phyloP scores from a whole-genome alignment of 1,140 invertebrate species.

The Piezodorus guildinii region DNA sequence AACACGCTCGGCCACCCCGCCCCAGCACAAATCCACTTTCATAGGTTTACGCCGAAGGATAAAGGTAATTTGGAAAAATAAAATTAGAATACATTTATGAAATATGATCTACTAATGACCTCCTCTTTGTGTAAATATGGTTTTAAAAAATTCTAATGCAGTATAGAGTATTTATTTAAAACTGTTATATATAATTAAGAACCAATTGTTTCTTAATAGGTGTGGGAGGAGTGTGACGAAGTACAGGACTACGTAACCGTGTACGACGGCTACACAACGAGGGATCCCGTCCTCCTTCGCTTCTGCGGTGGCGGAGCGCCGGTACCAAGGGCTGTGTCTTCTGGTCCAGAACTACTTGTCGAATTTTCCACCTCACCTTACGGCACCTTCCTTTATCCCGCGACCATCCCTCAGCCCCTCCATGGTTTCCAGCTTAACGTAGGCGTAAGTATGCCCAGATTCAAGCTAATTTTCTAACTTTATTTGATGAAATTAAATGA shows the following conservation, averaged over 20 bases:
- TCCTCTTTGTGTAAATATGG: too few relatives aligned
- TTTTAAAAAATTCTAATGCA: too few relatives aligned
- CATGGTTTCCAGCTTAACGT: conserved; percentile 82
- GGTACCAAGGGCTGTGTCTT: conserved; percentile 68
- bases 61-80: too few relatives aligned
- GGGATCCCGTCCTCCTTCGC: conserved; percentile 75
- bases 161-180: too few relatives aligned
- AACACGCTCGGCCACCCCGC: too few relatives aligned
- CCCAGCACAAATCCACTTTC: too few relatives aligned
- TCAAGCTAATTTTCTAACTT: too few relatives aligned
- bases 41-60: too few relatives aligned
- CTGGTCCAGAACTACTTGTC: conserved; percentile 71
- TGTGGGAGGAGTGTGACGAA: conserved; percentile 75
- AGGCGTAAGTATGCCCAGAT: conserved; percentile 42
- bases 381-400: conserved; percentile 69
- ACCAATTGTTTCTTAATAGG: conserved; percentile 30
- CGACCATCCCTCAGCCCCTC: conserved; percentile 54
- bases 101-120: too few relatives aligned
- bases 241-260: conserved; percentile 79
- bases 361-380: conserved; percentile 83
- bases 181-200: too few relatives aligned
- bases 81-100: too few relatives aligned
- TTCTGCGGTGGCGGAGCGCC: conserved; percentile 78
- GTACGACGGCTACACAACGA: conserved; percentile 79
- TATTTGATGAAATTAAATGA: too few relatives aligned